phyloP scores from a whole-genome alignment of 1,140 invertebrate species.

The Potamilus streckersoni region DNA sequence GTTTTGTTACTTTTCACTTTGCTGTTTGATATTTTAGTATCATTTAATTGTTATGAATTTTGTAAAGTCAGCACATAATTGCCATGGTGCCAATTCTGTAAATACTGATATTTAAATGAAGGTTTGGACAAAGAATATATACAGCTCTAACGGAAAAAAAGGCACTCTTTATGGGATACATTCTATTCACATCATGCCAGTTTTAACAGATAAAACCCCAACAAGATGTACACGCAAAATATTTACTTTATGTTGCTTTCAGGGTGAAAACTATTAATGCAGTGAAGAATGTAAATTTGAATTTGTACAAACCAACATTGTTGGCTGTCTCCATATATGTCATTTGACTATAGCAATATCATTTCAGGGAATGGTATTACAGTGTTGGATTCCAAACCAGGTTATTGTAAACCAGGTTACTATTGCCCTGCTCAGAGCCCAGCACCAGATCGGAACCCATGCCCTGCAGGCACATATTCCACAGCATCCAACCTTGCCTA shows the following conservation, averaged over 20 bases:
- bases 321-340: neutral
- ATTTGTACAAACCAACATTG: neutral
- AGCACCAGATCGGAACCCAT: conserved; percentile 52
- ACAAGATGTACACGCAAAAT: neutral
- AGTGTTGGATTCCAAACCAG: conserved; percentile 26
- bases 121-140: too few species aligned
- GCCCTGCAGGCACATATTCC: conserved; percentile 60
- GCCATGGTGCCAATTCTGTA: too few species aligned
- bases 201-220: too few species aligned
- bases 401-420: conserved; percentile 55
- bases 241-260: neutral
- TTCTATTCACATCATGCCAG: too few species aligned
- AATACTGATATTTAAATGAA: too few species aligned
- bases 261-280: neutral
- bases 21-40: too few species aligned
- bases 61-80: too few species aligned
- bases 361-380: neutral
- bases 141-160: too few species aligned
- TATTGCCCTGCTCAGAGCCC: conserved; percentile 62
- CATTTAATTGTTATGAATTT: too few species aligned
- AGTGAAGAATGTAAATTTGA: neutral
- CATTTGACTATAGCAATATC: too few species aligned
- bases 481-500: conserved; percentile 44
- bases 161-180: too few species aligned
- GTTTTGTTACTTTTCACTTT: too few species aligned